Evolutionary conservation across 2,113 vertebrate species (phyloP).

Genomic region (Python bivittatus): DNA sequence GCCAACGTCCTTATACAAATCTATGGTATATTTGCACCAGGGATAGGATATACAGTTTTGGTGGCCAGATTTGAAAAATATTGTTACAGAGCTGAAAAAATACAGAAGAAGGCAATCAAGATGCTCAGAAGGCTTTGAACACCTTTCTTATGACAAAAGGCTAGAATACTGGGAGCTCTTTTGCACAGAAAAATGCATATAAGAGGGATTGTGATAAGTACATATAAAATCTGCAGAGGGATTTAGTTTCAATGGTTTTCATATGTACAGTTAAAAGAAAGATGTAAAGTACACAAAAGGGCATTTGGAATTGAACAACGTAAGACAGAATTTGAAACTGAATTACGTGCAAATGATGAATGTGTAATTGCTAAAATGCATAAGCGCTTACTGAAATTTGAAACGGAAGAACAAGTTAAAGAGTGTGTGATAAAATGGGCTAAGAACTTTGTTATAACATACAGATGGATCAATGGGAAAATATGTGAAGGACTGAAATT

Average conservation of each 20-base stretch:
- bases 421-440: neutral
- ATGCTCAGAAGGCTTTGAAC: neutral
- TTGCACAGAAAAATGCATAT: neutral
- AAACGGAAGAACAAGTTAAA: neutral
- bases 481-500: neutral
- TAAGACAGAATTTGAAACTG: too few species aligned
- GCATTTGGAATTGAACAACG: neutral
- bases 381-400: neutral
- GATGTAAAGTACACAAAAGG: neutral
- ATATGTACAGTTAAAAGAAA: neutral
- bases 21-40: neutral
- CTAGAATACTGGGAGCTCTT: neutral
- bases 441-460: neutral
- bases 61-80: neutral
- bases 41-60: neutral
- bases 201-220: neutral
- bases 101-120: neutral
- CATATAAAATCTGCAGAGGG: too few species aligned
- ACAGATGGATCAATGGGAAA: neutral
- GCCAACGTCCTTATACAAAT: neutral
- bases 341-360: neutral
- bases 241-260: neutral
- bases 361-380: neutral
- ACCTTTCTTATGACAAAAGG: neutral
- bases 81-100: neutral